A percentile compares a stretch with the other conserved stretches of the same genome.
phyloP scores from a whole-genome alignment of 1,140 invertebrate species.

The Cydia amplana region DNA sequence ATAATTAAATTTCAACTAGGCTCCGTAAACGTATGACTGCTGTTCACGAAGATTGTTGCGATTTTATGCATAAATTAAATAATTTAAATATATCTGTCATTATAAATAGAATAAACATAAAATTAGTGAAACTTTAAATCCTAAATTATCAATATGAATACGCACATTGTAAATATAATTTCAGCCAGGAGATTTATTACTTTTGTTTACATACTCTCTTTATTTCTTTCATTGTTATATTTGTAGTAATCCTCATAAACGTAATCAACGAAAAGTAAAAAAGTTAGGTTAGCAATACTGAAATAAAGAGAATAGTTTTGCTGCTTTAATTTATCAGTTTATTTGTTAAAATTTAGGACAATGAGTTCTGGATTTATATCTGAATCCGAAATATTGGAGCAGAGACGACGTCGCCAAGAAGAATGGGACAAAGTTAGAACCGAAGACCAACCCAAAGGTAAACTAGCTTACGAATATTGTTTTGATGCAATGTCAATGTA shows the following conservation, averaged over 20 bases:
- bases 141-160: not conserved
- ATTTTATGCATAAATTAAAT: too few relatives aligned
- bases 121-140: not conserved
- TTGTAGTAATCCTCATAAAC: not conserved
- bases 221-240: not conserved
- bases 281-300: slow-evolving; percentile 12
- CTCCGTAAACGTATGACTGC: not conserved
- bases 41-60: not conserved
- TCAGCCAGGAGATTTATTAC: not conserved
- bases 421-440: slow-evolving; percentile 97
- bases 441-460: slow-evolving; percentile 93
- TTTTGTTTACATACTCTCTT: not conserved
- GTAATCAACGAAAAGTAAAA: slow-evolving; percentile 12
- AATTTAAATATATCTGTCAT: not conserved
- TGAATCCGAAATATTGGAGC: slow-evolving; percentile 91
- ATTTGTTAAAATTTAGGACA: slow-evolving; percentile 38
- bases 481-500: not conserved
- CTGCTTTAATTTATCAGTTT: not conserved
- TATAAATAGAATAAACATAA: not conserved
- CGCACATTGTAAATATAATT: not conserved
- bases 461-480: slow-evolving; percentile 34
- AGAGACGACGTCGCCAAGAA: slow-evolving; percentile 88
- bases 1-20: not conserved
- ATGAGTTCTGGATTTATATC: slow-evolving; percentile 95
- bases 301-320: not conserved